Evolutionary conservation across 1,140 invertebrate species (phyloP), one percentile per base, ranked within the genome.

Genomic region (Achatina immaculata): DNA sequence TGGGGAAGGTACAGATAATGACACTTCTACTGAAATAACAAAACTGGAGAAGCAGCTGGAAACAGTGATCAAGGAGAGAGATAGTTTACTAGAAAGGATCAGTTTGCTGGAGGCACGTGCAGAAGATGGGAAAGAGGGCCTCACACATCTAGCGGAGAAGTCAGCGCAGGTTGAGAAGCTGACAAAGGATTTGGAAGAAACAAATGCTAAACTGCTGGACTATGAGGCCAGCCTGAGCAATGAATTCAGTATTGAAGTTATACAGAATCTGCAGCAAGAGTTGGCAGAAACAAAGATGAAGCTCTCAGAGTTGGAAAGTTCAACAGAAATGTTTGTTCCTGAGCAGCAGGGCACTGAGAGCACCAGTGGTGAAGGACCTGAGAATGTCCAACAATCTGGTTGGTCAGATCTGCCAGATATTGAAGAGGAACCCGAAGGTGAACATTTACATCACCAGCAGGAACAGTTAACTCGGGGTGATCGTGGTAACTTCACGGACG

Each of bases 1-100:
- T 55, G 45, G 42, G 82, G 65, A 78, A 81, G 36, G 48, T 85
- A 40, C 51, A 75, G 58, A 82, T 74, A 21, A 51, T 43, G 71
- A 58, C 19, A 34, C 73, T 40, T 31, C 38, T 2, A 42, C 65
- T 42, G 77, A 73, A 21, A 77, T 51, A 7, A 24, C 21, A 38
- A n/a, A 40, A 34, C 40, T 82, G 31, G 24, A 34, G 14, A 58
- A 43, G 0, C 34, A 21, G 11, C 71, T 28, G 38, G 24, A 31
- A 24, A 24, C 7, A 21, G 62, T 45, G 31, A 72, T 75, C 28
- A 34, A 38, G 21, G 77, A 82, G 55, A 82, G 40, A n/a, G 48
- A 38, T 3, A 71, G 51, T 38, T 43, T 79, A 28, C 34, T 36
- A 28, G 77, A 79, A 58, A 66, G n/a, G 1, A 24, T 82, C 7